Evolutionary conservation across 2,797 vertebrate species (phyloP).

Genomic region (Paratrypauchen microcephalus): DNA sequence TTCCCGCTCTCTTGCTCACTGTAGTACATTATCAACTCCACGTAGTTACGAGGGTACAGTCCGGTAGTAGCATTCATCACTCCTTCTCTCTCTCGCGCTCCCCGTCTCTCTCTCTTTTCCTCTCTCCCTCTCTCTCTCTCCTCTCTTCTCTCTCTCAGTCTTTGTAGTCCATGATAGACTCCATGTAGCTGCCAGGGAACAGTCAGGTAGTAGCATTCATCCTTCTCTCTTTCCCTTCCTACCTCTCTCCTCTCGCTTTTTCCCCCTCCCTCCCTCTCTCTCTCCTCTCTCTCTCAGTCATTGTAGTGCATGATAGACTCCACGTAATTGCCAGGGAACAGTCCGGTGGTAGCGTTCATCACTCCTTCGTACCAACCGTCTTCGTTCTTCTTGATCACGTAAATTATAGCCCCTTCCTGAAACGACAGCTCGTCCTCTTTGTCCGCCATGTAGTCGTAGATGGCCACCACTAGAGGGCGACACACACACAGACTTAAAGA

Average conservation of each 20-base stretch:
- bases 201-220: too few relatives aligned
- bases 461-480: slow-evolving; percentile 87
- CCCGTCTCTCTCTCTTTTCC: too few relatives aligned
- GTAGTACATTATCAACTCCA: too few relatives aligned
- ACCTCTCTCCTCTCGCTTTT: neutral
- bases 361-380: slow-evolving; percentile 96
- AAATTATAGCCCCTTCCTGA: slow-evolving; percentile 96
- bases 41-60: too few relatives aligned
- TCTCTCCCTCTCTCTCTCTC: too few relatives aligned
- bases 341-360: slow-evolving; percentile 90
- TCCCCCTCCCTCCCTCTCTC: neutral
- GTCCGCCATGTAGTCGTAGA: slow-evolving; percentile 94
- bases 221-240: too few relatives aligned
- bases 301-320: slow-evolving; percentile 97
- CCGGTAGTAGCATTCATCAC: too few relatives aligned
- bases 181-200: too few relatives aligned
- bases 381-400: slow-evolving; percentile 96
- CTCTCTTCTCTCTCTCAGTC: too few relatives aligned
- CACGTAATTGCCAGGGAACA: slow-evolving; percentile 96
- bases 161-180: too few relatives aligned
- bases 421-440: slow-evolving; percentile 96
- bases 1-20: too few relatives aligned
- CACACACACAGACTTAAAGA: slow-evolving; percentile 14
- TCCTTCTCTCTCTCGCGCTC: too few relatives aligned
- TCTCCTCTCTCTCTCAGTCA: slow-evolving; percentile 64